Conservation (phyloP, 2,888 invertebrate species). For the Spatulosminthurus flaviceps region DNA sequence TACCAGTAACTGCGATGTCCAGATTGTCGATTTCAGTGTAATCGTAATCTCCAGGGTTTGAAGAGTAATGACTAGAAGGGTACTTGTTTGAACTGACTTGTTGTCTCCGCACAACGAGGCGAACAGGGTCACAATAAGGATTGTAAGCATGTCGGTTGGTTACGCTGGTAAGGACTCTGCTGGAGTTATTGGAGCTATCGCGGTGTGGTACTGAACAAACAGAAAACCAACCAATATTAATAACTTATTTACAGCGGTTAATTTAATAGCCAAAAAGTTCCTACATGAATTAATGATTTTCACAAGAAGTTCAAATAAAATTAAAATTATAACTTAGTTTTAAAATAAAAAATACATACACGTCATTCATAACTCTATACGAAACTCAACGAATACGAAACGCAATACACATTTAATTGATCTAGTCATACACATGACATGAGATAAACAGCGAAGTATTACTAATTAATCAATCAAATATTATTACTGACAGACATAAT, state of each 20-base stretch:
- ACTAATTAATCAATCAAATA: no score
- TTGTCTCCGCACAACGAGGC: constrained; percentile 45
- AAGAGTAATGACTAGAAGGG: constrained; percentile 51
- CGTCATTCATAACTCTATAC: no score
- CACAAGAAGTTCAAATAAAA: no score
- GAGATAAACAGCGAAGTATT: no score
- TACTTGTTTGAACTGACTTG: constrained; percentile 39
- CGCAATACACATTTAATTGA: background rate
- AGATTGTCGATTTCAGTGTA: constrained; percentile 67
- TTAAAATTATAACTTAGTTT: no score
- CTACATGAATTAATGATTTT: no score
- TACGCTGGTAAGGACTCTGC: background rate
- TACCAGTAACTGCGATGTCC: constrained; percentile 65
- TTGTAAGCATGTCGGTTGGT: constrained; percentile 43
- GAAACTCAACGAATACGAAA: background rate
- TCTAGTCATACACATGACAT: no score
- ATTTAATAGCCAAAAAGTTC: no score
- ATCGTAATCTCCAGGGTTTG: constrained; percentile 64
- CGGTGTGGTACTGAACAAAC: background rate
- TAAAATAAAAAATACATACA: no score
- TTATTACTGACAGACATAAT: no score
- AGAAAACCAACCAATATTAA: no score
- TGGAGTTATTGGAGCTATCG: background rate
- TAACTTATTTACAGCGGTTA: no score
- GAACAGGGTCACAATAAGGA: constrained; percentile 54